These are phyloP conservation scores for Lycocerus yunnanus DNA, from an alignment of 2,888 invertebrate species.

Conservation along the genomic window DNA sequence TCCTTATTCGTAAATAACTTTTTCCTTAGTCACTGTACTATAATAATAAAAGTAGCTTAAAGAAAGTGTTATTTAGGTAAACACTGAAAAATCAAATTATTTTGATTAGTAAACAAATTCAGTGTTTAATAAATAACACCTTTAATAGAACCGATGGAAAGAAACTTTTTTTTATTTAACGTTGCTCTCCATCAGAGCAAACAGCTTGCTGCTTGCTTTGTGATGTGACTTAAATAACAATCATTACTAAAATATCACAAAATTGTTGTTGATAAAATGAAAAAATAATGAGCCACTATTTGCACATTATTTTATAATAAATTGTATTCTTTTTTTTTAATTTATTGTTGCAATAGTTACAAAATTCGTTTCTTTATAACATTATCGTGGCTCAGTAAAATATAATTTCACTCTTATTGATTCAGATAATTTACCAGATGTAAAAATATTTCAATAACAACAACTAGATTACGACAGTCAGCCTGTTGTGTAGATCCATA, in stretches of 20 bases:
- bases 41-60: constrained; percentile 49
- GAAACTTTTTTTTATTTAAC: constrained; percentile 26
- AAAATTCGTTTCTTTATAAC: constrained; percentile 19
- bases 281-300: constrained; percentile 59
- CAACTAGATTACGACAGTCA: constrained; percentile 54
- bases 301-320: constrained; percentile 47
- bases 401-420: constrained; percentile 42
- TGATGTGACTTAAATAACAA: constrained; percentile 62
- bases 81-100: constrained; percentile 25
- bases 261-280: constrained; percentile 61
- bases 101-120: constrained; percentile 20
- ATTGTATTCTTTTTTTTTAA: constrained; percentile 36
- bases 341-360: constrained; percentile 22
- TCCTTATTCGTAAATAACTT: constrained; percentile 55
- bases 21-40: constrained; percentile 56
- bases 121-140: constrained; percentile 30
- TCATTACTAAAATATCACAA: constrained; percentile 64
- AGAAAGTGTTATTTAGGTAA: constrained; percentile 19
- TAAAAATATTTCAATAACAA: constrained; percentile 57
- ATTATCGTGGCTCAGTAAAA: constrained; percentile 40
- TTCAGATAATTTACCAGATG: constrained; percentile 54
- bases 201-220: constrained; percentile 52
- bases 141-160: constrained; percentile 40
- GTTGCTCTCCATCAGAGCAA: constrained; percentile 47
- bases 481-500: constrained; percentile 45